Conservation (phyloP, 2,888 invertebrate genomes). For the Ormyrus nitidulus region DNA sequence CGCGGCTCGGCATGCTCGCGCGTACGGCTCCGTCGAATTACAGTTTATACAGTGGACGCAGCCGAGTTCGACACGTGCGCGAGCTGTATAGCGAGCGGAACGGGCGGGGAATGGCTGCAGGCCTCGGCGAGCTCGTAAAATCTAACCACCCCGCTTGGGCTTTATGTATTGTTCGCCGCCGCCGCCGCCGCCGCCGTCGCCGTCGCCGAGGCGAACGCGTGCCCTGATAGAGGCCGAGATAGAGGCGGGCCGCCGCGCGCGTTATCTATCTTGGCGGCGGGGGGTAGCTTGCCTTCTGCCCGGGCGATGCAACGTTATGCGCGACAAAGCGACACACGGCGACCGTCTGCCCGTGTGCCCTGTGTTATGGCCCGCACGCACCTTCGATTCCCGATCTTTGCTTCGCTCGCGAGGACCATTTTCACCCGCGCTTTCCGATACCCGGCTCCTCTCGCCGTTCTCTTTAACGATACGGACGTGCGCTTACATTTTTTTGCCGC, state of each 20-base stretch:
- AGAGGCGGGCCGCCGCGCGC: not conserved
- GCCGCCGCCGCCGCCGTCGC: not conserved
- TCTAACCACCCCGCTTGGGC: not conserved
- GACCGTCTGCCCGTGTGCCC: not conserved
- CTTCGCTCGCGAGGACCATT: not conserved
- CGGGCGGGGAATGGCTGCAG: slow-evolving; percentile 28
- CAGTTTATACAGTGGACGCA: slow-evolving; percentile 40
- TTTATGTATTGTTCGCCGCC: not conserved
- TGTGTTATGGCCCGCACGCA: not conserved
- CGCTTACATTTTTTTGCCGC: too few species aligned
- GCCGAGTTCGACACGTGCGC: slow-evolving; percentile 40
- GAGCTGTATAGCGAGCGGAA: slow-evolving; percentile 3
- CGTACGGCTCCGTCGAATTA: slow-evolving; percentile 36
- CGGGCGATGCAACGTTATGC: not conserved
- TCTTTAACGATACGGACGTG: not conserved
- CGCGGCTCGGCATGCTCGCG: not conserved
- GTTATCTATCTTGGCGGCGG: slow-evolving; percentile 32
- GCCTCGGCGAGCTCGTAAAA: slow-evolving; percentile 41
- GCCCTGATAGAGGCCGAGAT: not conserved
- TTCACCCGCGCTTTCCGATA: not conserved
- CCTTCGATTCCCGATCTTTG: not conserved
- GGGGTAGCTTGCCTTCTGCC: not conserved
- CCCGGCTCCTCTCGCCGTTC: not conserved
- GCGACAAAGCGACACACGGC: slow-evolving; percentile 12
- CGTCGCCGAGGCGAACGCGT: too few species aligned